phyloP scores from a whole-genome alignment of 2,888 invertebrate genomes.

The Dione vanillae region DNA sequence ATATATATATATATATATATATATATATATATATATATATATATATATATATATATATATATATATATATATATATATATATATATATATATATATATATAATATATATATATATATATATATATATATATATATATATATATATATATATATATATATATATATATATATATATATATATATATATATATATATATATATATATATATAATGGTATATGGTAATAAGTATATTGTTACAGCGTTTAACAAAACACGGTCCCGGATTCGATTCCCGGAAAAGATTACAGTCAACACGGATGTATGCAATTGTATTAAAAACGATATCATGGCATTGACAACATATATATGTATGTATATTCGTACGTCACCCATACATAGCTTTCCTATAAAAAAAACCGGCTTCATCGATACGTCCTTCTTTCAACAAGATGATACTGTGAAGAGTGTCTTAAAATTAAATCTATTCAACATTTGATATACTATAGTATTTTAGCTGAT shows the following conservation, averaged over 20 bases:
- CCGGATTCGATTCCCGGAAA: conserved; percentile 19
- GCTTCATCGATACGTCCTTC: conserved; percentile 18
- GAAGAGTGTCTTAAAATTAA: conserved; percentile 6
- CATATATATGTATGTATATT: not conserved
- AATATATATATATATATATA: too few relatives aligned
- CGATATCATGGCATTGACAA: conserved; percentile 2
- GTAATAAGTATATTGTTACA: not conserved
- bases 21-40: too few relatives aligned
- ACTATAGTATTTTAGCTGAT: too few relatives aligned
- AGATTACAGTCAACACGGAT: conserved; percentile 2
- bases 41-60: too few relatives aligned
- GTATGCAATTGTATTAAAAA: conserved; percentile 11
- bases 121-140: too few relatives aligned
- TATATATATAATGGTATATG: too few relatives aligned
- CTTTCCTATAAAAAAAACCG: conserved; percentile 23
- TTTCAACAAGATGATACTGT: not conserved
- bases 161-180: too few relatives aligned
- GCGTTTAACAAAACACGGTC: not conserved
- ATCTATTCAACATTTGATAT: not conserved
- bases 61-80: too few relatives aligned
- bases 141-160: too few relatives aligned
- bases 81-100: too few relatives aligned
- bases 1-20: too few relatives aligned
- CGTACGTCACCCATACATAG: not conserved
- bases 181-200: too few relatives aligned